Base-by-base conservation (phyloP, 1,140 invertebrate genomes). In the Zaprionus ghesquierei region DNA sequence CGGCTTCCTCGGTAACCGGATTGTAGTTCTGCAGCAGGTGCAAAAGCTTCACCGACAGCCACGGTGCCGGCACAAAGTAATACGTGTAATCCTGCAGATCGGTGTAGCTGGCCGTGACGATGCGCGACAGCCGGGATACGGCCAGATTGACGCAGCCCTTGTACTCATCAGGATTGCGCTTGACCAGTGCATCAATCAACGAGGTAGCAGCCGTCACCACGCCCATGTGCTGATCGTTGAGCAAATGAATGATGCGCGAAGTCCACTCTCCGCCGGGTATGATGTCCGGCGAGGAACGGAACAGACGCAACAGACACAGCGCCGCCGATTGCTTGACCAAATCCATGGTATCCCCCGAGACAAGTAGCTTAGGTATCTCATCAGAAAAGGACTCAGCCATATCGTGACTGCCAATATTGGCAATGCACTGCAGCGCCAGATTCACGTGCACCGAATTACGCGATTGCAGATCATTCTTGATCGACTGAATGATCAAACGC, bases 11-110 rank as follows among this genome's bases (percentile, higher is more conserved):
- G 90, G 95, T 95, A 95, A 96, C 96, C 25, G 98, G 98, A 64
- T 98, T 98, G 92, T 99, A 99, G 92, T 99, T 99, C 93, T 99
- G 99, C 66, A 99, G 93, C 59, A 99, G 94, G 79, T 98, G 94
- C 62, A 99, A 93, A 51, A 99, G 93, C 94, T 99, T 99, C 3
- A 99, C 98, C 60, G 98, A 99, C 1, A 99, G 94, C 99, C 99
- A 99, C 12, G 99, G 99, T 27, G 99, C 99, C 68, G 99, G 98
- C 35, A 99, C 99, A 95, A 99, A 99, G 91, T 99, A 99, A 92
- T 99, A 99, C 0, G 99, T 99, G 92, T 99, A 99, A 93, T 99
- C 99, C 94, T 99, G 98, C 58, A 99, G 94, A 93, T 99, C 98
- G 81, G 98, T 99, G 91, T 99, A 99, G 91, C 98, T 99, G 51